Conservation (phyloP, 1,140 invertebrate genomes). For the Colletes gigas region DNA sequence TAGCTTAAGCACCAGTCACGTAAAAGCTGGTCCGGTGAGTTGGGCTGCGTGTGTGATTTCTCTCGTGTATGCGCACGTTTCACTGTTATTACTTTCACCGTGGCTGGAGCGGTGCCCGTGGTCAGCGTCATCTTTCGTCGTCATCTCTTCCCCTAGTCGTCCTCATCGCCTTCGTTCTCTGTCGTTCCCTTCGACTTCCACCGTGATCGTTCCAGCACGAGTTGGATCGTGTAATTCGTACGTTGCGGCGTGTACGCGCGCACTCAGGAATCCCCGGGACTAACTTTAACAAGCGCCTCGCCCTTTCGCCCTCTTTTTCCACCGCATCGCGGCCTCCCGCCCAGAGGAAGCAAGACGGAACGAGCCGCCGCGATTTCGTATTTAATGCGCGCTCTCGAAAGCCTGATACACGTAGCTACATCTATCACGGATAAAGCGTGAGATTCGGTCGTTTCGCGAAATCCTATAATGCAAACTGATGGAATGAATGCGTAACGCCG, state of each 20-base stretch:
- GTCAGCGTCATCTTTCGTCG: conserved; percentile 43
- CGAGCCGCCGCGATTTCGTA: conserved; percentile 39
- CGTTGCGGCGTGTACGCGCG: conserved; percentile 59
- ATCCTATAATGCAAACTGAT: conserved; percentile 19
- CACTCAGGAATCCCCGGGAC: conserved; percentile 69
- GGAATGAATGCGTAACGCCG: conserved; percentile 33
- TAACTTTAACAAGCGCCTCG: conserved; percentile 76
- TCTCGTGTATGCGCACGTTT: conserved; percentile 59
- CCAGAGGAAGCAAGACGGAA: neutral
- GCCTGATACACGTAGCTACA: conserved; percentile 26
- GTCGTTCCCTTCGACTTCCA: neutral
- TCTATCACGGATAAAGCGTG: conserved; percentile 44
- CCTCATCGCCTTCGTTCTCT: conserved; percentile 38
- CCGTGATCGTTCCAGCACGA: conserved; percentile 32
- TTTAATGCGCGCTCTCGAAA: conserved; percentile 51
- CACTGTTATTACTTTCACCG: conserved; percentile 79
- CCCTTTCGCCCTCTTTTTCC: conserved; percentile 55
- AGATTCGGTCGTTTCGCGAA: conserved; percentile 40
- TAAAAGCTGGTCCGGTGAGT: conserved; percentile 54
- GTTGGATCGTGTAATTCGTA: conserved; percentile 72
- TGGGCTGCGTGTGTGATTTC: conserved; percentile 37
- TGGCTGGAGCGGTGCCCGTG: conserved; percentile 49
- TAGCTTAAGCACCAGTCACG: conserved; percentile 75
- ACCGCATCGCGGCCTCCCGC: neutral
- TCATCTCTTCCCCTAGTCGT: conserved; percentile 36